Percentiles rank a stretch among this genome's conserved stretches.
Conservation (phyloP, 2,797 vertebrate species). For the Fistularia commersonii region DNA sequence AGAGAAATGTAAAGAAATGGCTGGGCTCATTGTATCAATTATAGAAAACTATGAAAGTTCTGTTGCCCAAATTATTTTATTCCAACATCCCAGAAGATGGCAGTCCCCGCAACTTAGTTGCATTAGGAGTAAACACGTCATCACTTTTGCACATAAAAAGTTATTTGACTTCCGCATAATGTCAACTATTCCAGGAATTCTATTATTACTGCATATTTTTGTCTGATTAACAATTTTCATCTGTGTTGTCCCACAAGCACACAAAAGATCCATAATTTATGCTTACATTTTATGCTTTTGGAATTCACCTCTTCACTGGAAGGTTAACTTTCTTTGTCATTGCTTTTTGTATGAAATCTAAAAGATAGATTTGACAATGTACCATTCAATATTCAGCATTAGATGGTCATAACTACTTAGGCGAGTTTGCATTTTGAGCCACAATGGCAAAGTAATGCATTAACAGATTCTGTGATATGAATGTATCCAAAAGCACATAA, state of each 20-base stretch:
- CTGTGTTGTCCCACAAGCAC: neutral
- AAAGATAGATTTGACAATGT: conserved; percentile 13
- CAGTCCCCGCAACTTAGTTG: too few species aligned
- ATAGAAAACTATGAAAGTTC: too few species aligned
- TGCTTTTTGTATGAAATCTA: neutral
- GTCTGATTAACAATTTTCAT: conserved; percentile 1
- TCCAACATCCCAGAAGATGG: too few species aligned
- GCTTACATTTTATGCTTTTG: neutral
- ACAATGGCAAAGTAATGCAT: conserved; percentile 45
- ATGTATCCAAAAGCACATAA: conserved; percentile 32
- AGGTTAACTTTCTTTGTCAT: conserved; percentile 3
- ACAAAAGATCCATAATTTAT: conserved; percentile 10
- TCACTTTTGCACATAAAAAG: conserved; percentile 21
- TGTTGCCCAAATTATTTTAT: too few species aligned
- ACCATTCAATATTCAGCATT: conserved; percentile 8
- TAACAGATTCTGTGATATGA: conserved; percentile 24
- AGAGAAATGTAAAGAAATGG: too few species aligned
- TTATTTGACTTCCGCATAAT: too few species aligned
- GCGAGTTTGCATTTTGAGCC: conserved; percentile 8
- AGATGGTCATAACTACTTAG: conserved; percentile 2
- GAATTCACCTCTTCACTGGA: too few species aligned
- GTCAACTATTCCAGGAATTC: neutral
- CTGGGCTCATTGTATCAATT: too few species aligned
- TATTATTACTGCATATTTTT: conserved; percentile 2
- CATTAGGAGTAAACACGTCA: too few species aligned